Evolutionary conservation across 2,113 vertebrate genomes (phyloP), one percentile per base, ranked within the genome.

Genomic region (Mobula hypostoma): DNA sequence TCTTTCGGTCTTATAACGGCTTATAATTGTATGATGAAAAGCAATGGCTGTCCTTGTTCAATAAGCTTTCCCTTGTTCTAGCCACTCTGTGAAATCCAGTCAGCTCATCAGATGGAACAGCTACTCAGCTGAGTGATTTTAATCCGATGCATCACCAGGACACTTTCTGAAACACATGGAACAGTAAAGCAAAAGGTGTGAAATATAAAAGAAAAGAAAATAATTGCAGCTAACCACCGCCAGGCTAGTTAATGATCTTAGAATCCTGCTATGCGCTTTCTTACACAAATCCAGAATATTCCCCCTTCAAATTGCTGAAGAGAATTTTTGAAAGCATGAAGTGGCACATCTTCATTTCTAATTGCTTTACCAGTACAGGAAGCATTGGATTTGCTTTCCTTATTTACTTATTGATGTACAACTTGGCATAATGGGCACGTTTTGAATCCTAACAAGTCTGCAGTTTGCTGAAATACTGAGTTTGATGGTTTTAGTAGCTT

Each of bases 151-250:
- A 32, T 88, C 85, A 6, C 14, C 85, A 90, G 63, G 61, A 19
- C 61, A 66, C 63, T 90, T 66, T 48, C 63, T 88, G 58, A 29
- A 63, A 90, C 36, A 2, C 29, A n/a, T 66, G 29, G 14, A 5
- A 63, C 1, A 6, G 29, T 63, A 15, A 66, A 90, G 61, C 14
- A n/a, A 32, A 90, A 32, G 61, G 5, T 66, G 63, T 63, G 29
- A 66, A 90, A 90, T 66, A 90, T 66, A 66, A 90, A 32, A 66
- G 61, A 6, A 63, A 90, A 32, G 85, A 66, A 66, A 90, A 90
- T 90, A 66, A 90, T 66, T 90, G 63, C 85, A 90, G 85, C 21
- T 87, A 3, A 87, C 27, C 17, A 66, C 7, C 7, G 85, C 29
- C 61, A 90, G 29, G 21, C 56, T 32, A 66, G 32, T 15, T n/a